Evolutionary conservation across 1,140 invertebrate species (phyloP).

Genomic region (Drosophila busckii): DNA sequence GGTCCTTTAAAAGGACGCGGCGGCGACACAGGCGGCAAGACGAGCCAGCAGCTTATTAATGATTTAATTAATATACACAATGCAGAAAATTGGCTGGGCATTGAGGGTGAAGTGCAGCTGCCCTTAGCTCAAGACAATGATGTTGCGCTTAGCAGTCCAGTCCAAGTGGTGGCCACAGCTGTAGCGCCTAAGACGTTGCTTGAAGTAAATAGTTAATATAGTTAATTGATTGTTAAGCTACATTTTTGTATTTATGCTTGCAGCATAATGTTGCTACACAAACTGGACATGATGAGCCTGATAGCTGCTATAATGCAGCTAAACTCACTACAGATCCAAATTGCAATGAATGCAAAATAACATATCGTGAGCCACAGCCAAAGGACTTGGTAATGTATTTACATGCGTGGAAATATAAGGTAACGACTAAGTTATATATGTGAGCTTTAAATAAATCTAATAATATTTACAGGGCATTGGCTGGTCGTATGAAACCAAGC

Average conservation of each 20-base stretch:
- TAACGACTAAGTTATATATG: conserved; percentile 33
- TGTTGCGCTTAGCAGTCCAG: conserved; percentile 24
- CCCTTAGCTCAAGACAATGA: conserved; percentile 80
- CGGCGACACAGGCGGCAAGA: conserved; percentile 93
- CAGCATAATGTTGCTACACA: conserved; percentile 17
- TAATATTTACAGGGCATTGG: conserved; percentile 85
- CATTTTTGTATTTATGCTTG: conserved; percentile 9
- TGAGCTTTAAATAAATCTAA: not conserved
- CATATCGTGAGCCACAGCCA: conserved; percentile 93
- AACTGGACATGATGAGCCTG: conserved; percentile 36
- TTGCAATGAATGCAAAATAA: conserved; percentile 95
- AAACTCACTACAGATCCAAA: conserved; percentile 90
- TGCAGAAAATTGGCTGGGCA: conserved; percentile 95
- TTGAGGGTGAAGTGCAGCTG: conserved; percentile 92
- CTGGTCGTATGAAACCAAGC: conserved; percentile 92
- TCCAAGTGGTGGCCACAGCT: not conserved
- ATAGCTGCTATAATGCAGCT: conserved; percentile 82
- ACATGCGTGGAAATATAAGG: conserved; percentile 95
- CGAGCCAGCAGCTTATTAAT: conserved; percentile 91
- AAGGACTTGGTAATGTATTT: conserved; percentile 96
- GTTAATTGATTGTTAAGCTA: not conserved
- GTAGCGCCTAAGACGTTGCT: conserved; percentile 6
- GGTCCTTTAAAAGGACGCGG: conserved; percentile 93
- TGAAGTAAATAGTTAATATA: not conserved
- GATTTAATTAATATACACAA: conserved; percentile 95